Evolutionary conservation across 1,140 invertebrate species (phyloP).

Genomic region (Latrodectus geometricus): DNA sequence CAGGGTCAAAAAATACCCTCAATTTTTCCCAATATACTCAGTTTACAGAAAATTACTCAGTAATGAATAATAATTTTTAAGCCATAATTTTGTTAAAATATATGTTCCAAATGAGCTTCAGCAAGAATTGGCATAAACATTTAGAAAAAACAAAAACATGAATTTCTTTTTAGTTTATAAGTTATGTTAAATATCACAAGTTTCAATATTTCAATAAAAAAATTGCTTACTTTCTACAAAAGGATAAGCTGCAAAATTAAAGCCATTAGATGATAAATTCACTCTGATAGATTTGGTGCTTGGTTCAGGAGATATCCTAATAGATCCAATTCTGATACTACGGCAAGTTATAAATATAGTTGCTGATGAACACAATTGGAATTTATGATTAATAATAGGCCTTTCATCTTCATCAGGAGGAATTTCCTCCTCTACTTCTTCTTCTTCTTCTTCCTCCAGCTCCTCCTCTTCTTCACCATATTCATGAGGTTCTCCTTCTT

Average conservation of each 20-base stretch:
- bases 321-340: slow-evolving; percentile 47
- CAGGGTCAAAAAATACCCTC: no score
- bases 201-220: no score
- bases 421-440: slow-evolving; percentile 22
- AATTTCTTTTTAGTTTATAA: no score
- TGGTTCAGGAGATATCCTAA: slow-evolving; percentile 14
- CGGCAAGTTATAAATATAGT: slow-evolving; percentile 2
- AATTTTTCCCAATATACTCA: no score
- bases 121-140: no score
- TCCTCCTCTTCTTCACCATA: slow-evolving; percentile 17
- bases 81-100: no score
- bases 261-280: background rate
- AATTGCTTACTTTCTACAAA: slow-evolving; percentile 34
- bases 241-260: slow-evolving; percentile 18
- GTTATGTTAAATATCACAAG: no score
- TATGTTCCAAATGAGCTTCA: no score
- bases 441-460: background rate
- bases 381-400: background rate
- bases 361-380: background rate
- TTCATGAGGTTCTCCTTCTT: background rate
- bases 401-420: background rate
- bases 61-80: no score
- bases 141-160: no score
- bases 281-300: background rate
- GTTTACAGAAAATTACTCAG: no score